Percentiles rank a stretch among this genome's conserved stretches.
These are phyloP conservation scores for Rhegmatorhina hoffmannsi DNA, from an alignment of 2,113 vertebrate genomes.

Conservation along the genomic window DNA sequence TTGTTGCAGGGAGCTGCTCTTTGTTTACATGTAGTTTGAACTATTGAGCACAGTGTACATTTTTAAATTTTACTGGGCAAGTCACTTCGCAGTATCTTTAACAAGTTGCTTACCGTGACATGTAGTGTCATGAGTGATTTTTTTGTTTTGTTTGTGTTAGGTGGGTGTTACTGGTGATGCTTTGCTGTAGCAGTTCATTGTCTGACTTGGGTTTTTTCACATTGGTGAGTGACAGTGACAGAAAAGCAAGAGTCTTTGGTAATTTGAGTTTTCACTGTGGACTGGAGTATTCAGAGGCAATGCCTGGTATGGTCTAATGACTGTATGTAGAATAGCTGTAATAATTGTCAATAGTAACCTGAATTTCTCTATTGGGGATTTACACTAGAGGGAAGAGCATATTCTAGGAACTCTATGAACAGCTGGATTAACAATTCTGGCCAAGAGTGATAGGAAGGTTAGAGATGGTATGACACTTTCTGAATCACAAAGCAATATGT, in stretches of 20 bases:
- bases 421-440: constrained; percentile 7
- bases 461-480: constrained; percentile 4
- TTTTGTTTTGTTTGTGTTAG: not conserved
- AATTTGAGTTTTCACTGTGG: constrained; percentile 3
- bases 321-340: not conserved
- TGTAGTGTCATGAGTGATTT: not conserved
- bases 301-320: not conserved
- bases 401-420: constrained; percentile 51
- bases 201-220: constrained; percentile 9
- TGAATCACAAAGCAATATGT: constrained; percentile 62
- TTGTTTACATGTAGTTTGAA: constrained; percentile 57
- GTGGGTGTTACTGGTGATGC: not conserved
- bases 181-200: constrained; percentile 27
- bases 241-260: constrained; percentile 32
- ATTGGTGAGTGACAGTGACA: constrained; percentile 47
- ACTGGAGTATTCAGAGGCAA: constrained; percentile 18
- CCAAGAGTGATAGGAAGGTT: constrained; percentile 28
- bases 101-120: constrained; percentile 10
- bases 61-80: constrained; percentile 20
- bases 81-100: not conserved
- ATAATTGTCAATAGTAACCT: constrained; percentile 21
- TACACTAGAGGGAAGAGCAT: constrained; percentile 54
- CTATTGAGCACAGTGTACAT: constrained; percentile 57
- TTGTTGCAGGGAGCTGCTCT: constrained; percentile 54
- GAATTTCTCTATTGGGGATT: constrained; percentile 61